A percentile compares a stretch with the other conserved stretches of the same genome.
phyloP scores from a whole-genome alignment of 2,888 invertebrate species.

The Incurvaria masculella region DNA sequence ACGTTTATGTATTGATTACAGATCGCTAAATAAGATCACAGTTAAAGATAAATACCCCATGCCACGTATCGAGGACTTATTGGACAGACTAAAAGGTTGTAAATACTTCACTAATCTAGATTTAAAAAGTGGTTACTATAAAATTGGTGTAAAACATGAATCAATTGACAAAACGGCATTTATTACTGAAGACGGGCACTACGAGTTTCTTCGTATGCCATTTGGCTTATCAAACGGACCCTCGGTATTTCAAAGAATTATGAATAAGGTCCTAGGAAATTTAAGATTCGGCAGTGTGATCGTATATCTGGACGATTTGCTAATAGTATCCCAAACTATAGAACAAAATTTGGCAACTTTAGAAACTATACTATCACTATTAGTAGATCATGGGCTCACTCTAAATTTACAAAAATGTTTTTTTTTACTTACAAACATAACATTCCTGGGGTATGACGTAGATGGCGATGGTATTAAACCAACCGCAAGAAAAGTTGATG shows the following conservation, averaged over 20 bases:
- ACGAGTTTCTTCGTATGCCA: constrained; percentile 24
- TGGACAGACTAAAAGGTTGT: constrained; percentile 21
- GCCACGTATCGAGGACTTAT: constrained; percentile 28
- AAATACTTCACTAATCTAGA: constrained; percentile 23
- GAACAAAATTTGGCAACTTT: constrained; percentile 9
- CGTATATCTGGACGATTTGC: constrained; percentile 16
- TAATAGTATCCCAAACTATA: constrained; percentile 3
- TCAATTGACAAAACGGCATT: constrained; percentile 25
- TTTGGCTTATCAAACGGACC: constrained; percentile 22
- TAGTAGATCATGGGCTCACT: too few relatives aligned
- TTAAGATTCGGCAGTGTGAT: constrained; percentile 9
- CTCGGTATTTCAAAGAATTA: constrained; percentile 19
- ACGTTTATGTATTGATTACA: constrained; percentile 17
- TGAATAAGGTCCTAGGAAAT: constrained; percentile 17
- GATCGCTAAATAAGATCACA: constrained; percentile 19
- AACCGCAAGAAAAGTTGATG: too few relatives aligned
- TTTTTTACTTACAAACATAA: too few relatives aligned
- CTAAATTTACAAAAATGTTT: too few relatives aligned
- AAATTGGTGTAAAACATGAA: constrained; percentile 22
- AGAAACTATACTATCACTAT: constrained; percentile 5
- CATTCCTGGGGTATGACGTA: too few relatives aligned
- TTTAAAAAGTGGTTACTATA: constrained; percentile 23
- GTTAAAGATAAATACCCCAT: constrained; percentile 21
- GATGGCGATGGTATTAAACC: too few relatives aligned
- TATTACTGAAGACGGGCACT: constrained; percentile 28